Percentiles rank a stretch among this genome's conserved stretches.
Conservation (phyloP, 1,140 invertebrate species). For the Drosophila repletoides region DNA sequence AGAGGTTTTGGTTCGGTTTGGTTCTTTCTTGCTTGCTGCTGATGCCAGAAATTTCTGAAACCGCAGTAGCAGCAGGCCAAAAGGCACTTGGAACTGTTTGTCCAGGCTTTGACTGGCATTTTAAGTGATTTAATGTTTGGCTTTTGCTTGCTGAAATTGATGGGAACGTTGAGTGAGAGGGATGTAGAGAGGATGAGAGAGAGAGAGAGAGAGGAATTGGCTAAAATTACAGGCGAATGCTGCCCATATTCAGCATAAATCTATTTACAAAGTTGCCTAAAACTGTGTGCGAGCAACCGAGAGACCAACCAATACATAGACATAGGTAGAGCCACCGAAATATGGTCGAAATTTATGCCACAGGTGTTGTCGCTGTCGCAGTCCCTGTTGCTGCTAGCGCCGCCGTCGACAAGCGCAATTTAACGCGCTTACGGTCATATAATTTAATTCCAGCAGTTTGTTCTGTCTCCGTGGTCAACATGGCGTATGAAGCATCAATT, state of each 20-base stretch:
- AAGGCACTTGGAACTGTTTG: constrained; percentile 50
- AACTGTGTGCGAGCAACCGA: constrained; percentile 36
- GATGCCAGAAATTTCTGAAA: constrained; percentile 46
- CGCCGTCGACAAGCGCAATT: constrained; percentile 38
- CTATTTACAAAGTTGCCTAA: constrained; percentile 57
- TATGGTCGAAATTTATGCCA: constrained; percentile 55
- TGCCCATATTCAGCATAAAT: constrained; percentile 77
- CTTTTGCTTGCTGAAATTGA: constrained; percentile 56
- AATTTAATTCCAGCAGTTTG: constrained; percentile 25
- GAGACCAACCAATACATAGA: not conserved
- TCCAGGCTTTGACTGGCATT: constrained; percentile 71
- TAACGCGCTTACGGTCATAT: constrained; percentile 50
- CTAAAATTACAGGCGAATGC: constrained; percentile 58
- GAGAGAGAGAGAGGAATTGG: not conserved
- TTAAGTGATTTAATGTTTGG: constrained; percentile 78
- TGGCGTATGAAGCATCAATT: constrained; percentile 33
- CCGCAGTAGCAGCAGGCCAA: constrained; percentile 6
- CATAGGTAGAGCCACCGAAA: not conserved
- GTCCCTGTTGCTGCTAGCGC: not conserved
- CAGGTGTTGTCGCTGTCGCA: constrained; percentile 48
- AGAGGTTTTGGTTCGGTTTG: not conserved
- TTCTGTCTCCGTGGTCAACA: not conserved
- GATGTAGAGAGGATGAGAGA: not conserved
- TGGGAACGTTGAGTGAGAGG: constrained; percentile 24
- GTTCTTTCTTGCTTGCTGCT: constrained; percentile 4